phyloP scores from a whole-genome alignment of 2,888 invertebrate species.

The Mycalesis mineus region DNA sequence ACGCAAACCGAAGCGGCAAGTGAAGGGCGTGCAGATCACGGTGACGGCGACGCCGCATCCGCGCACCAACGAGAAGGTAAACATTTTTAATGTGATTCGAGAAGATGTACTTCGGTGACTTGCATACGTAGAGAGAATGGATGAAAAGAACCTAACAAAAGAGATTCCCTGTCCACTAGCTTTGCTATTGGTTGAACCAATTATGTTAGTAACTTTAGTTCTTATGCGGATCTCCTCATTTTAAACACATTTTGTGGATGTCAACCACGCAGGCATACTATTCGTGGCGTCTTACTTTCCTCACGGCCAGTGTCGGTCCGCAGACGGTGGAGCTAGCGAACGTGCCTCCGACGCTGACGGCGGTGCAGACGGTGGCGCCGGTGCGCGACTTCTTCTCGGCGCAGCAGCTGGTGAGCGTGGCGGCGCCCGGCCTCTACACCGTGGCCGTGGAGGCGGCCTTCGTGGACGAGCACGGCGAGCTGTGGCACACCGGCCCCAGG shows the following conservation, averaged over 20 bases:
- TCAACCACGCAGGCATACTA: no score
- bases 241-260: no score
- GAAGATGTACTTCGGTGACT: no score
- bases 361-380: constrained; percentile 90
- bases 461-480: constrained; percentile 88
- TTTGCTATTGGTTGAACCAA: no score
- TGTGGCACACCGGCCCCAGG: constrained; percentile 94
- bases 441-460: constrained; percentile 91
- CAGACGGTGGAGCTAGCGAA: constrained; percentile 63
- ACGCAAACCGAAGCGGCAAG: constrained; percentile 51
- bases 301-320: no score
- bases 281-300: no score
- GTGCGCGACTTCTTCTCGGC: constrained; percentile 96
- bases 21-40: constrained; percentile 67
- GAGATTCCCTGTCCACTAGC: no score
- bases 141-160: no score
- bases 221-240: no score
- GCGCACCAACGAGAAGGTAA: constrained; percentile 65
- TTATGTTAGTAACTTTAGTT: no score
- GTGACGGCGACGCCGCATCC: constrained; percentile 69
- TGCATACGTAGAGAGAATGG: no score
- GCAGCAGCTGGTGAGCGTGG: constrained; percentile 89
- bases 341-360: constrained; percentile 63
- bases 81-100: no score
- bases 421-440: constrained; percentile 64